Percentiles rank a stretch among this genome's conserved stretches.
phyloP scores from a whole-genome alignment of 2,888 invertebrate genomes.

The Diplazon laetatorius region DNA sequence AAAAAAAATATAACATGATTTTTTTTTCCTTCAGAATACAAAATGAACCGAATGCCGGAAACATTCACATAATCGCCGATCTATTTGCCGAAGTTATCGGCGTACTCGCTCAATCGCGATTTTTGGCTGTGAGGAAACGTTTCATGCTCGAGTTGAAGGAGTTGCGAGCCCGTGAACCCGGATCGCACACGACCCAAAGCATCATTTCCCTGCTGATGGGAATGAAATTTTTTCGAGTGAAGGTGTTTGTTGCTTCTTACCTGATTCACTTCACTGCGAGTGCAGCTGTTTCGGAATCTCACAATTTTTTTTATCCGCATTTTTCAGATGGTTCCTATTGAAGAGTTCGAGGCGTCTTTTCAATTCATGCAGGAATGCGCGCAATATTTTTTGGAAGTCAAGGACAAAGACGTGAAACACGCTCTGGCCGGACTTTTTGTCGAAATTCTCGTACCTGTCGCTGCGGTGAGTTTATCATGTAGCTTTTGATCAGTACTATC shows the following conservation, averaged over 20 bases:
- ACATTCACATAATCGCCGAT: slow-evolving; percentile 98
- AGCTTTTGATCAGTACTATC: too few relatives aligned
- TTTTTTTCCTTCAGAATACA: slow-evolving; percentile 88
- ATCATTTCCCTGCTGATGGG: slow-evolving; percentile 99
- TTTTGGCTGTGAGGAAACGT: slow-evolving; percentile 94
- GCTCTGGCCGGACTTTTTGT: slow-evolving; percentile 99
- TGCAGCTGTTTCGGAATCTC: background rate
- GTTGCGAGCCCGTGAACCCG: slow-evolving; percentile 92
- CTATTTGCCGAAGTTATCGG: slow-evolving; percentile 99
- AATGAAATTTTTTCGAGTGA: slow-evolving; percentile 98
- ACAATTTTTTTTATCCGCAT: background rate
- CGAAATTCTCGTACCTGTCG: slow-evolving; percentile 98
- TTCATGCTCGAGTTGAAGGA: slow-evolving; percentile 97
- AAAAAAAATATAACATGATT: slow-evolving; percentile 32
- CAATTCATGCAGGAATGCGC: slow-evolving; percentile 99
- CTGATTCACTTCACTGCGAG: background rate
- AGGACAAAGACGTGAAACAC: slow-evolving; percentile 98
- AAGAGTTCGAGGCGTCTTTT: slow-evolving; percentile 99
- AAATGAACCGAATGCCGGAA: slow-evolving; percentile 96
- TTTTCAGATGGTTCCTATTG: slow-evolving; percentile 96
- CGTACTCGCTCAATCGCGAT: slow-evolving; percentile 96
- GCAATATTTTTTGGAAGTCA: slow-evolving; percentile 98
- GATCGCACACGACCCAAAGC: slow-evolving; percentile 95
- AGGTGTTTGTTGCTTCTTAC: slow-evolving; percentile 81
- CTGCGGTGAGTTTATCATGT: slow-evolving; percentile 91